Percentiles rank a stretch among this genome's conserved stretches.
Evolutionary conservation across 2,113 vertebrate species (phyloP).

Genomic region (Pheucticus melanocephalus): DNA sequence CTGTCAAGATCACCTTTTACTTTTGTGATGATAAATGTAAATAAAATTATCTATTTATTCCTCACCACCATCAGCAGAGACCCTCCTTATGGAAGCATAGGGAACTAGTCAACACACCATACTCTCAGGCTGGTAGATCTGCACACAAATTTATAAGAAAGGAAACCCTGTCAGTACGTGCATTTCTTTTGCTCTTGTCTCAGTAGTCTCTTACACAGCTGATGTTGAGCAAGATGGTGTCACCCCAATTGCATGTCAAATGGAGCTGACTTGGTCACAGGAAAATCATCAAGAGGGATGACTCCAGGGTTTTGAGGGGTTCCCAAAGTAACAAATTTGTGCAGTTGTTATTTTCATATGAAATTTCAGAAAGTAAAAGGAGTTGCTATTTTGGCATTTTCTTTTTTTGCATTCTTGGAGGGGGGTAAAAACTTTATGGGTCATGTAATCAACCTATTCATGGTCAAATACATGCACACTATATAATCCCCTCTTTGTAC

Average conservation of each 20-base stretch:
- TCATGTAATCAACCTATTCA: neutral
- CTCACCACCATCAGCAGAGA: neutral
- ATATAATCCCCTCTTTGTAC: neutral
- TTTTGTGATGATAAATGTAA: neutral
- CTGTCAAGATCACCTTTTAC: neutral
- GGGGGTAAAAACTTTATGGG: neutral
- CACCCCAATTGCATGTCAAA: neutral
- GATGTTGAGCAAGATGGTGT: neutral
- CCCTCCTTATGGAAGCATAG: neutral
- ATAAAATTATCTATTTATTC: neutral
- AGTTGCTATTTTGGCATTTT: neutral
- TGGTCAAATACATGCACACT: neutral
- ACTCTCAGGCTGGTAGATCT: neutral
- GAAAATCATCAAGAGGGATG: neutral
- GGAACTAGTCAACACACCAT: neutral
- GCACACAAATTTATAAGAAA: neutral
- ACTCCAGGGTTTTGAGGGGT: neutral
- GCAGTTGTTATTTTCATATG: neutral
- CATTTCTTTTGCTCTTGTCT: neutral
- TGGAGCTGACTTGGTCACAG: neutral
- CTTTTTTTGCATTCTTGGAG: neutral
- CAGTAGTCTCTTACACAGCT: neutral
- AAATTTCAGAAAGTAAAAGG: neutral
- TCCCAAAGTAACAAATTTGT: neutral
- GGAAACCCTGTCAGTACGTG: neutral